These are phyloP conservation scores for Etheostoma perlongum DNA, from an alignment of 2,797 vertebrate genomes.

Conservation along the genomic window DNA sequence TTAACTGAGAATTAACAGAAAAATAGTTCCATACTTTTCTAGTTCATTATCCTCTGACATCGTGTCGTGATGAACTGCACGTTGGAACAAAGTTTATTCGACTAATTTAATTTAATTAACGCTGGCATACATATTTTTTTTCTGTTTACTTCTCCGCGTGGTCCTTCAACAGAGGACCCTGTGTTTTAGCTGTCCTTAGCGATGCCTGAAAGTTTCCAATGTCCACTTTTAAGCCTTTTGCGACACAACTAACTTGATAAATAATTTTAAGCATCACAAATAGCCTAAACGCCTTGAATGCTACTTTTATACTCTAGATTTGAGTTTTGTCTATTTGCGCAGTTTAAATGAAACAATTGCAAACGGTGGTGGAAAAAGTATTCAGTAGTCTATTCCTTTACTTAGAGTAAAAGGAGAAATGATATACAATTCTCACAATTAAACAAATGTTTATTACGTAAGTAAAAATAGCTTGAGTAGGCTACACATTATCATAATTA, in stretches of 20 bases:
- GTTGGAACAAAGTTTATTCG: neutral
- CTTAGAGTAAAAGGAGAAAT: too few species aligned
- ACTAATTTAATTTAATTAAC: slow-evolving; percentile 18
- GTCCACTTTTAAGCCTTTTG: neutral
- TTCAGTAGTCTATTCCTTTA: too few species aligned
- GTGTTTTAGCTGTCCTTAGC: neutral
- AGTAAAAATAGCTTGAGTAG: too few species aligned
- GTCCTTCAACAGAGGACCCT: slow-evolving; percentile 77
- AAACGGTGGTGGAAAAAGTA: too few species aligned
- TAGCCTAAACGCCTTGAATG: neutral
- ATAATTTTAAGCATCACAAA: neutral
- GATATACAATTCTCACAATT: too few species aligned
- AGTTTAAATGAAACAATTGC: neutral
- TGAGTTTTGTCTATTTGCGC: neutral
- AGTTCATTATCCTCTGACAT: slow-evolving; percentile 83
- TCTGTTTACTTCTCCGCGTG: slow-evolving; percentile 65
- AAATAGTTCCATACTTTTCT: slow-evolving; percentile 76
- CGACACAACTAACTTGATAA: neutral
- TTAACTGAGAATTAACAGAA: neutral
- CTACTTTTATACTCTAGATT: too few species aligned
- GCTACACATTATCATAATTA: too few species aligned
- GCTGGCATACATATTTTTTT: neutral
- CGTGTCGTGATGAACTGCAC: neutral
- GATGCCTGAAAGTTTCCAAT: slow-evolving; percentile 52
- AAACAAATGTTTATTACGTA: too few species aligned